phyloP scores from a whole-genome alignment of 2,888 invertebrate genomes.

The Phorcus lineatus region DNA sequence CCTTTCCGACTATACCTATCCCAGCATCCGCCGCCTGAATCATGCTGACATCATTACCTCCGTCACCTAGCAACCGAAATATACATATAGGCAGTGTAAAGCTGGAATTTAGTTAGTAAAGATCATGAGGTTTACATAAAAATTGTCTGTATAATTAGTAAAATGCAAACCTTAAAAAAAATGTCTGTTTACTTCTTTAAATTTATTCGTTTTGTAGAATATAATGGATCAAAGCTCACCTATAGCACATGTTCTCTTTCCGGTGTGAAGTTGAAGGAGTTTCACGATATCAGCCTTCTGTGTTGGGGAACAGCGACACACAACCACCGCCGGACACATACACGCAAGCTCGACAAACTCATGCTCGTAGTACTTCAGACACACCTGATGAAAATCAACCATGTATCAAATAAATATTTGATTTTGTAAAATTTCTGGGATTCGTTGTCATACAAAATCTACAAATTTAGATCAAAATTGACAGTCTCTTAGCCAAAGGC shows the following conservation, averaged over 20 bases:
- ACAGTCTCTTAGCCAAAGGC: too few relatives aligned
- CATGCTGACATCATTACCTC: constrained; percentile 85
- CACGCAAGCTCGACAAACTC: constrained; percentile 86
- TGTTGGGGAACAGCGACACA: constrained; percentile 85
- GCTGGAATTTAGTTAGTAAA: too few relatives aligned
- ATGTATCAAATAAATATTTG: too few relatives aligned
- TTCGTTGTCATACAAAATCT: too few relatives aligned
- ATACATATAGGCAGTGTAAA: too few relatives aligned
- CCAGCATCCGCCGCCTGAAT: constrained; percentile 81
- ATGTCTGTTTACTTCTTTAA: too few relatives aligned
- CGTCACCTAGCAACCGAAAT: constrained; percentile 77
- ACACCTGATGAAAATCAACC: constrained; percentile 75
- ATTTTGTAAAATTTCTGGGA: too few relatives aligned
- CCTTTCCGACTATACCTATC: constrained; percentile 76
- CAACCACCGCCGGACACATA: constrained; percentile 84
- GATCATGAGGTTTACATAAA: too few relatives aligned
- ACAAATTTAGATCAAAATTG: too few relatives aligned
- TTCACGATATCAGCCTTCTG: constrained; percentile 84
- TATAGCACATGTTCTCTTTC: constrained; percentile 76
- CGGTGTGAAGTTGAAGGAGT: constrained; percentile 81
- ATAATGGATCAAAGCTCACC: constrained; percentile 49
- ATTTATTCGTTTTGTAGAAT: too few relatives aligned
- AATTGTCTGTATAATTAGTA: too few relatives aligned
- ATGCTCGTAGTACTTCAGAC: constrained; percentile 83
- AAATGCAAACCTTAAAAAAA: too few relatives aligned